phyloP scores from a whole-genome alignment of 1,140 invertebrate genomes.

The Chionoecetes opilio region DNA sequence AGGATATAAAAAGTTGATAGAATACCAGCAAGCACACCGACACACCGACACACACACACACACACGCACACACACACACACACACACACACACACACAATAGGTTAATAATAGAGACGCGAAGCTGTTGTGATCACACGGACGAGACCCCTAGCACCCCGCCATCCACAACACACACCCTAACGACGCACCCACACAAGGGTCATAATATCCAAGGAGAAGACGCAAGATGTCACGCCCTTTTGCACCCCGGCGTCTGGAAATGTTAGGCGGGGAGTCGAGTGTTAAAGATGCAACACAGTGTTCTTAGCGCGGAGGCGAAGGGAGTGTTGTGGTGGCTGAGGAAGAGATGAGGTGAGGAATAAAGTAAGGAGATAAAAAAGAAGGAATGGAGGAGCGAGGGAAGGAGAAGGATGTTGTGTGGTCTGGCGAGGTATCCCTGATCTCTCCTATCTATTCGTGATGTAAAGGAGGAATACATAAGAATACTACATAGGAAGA shows the following conservation, averaged over 20 bases:
- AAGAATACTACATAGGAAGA: no score
- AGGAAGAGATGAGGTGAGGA: neutral
- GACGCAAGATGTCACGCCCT: neutral
- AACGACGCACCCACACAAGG: neutral
- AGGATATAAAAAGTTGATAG: neutral
- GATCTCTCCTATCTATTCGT: neutral
- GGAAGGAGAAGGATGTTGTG: neutral
- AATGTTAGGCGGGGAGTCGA: neutral
- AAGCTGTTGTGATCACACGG: neutral
- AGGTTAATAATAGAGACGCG: neutral
- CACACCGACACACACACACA: neutral
- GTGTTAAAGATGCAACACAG: conserved; percentile 19
- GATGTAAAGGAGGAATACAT: no score
- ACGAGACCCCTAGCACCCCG: neutral
- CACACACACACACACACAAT: neutral
- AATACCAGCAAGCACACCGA: neutral
- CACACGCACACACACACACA: neutral
- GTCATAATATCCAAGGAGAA: neutral
- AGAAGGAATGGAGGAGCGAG: neutral
- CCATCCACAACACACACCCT: neutral
- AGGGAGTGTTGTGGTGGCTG: neutral
- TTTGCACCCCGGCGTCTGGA: neutral
- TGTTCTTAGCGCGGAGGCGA: neutral
- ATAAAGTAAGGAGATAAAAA: neutral
- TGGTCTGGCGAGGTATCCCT: neutral